Evolutionary conservation across 2,888 invertebrate species (phyloP), one percentile per base, ranked within the genome.

Genomic region (Lithophane leautieri): DNA sequence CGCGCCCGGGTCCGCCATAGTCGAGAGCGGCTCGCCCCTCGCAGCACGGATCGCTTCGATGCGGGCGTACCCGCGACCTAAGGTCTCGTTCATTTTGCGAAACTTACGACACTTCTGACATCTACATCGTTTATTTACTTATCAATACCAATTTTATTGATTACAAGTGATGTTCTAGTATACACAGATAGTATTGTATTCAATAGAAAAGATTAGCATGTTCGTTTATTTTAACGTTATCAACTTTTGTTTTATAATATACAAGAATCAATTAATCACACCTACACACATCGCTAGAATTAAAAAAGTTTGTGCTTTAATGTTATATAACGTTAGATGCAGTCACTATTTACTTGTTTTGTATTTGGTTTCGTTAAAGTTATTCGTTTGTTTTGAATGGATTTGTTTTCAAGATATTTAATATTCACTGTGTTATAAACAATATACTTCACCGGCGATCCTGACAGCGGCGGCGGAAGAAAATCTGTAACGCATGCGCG

Each of bases 1-100:
- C 67, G 97, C 97, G 60, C 97, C 95, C 87, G 97, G 93, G 78
- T 95, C 95, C 28, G 93, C 87, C 87, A 92, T 88, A 25, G 92
- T 88, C 7, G 92, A 90, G 44, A 94, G 88, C 25, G 94, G 93
- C 84, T 95, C 96, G 2, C 96, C 95, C 60, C 97, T 95, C 65
- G 97, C 97, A 83, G 97, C 97, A 22, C 97, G 96, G 73, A 96
- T 96, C 25, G 95, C 95, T 89, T 97, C 97, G 50, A 97, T 97
- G 90, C 97, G 97, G 89, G 97, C 97, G 90, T 97, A 97, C 82
- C 97, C 97, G 84, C 97, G 97, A 69, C 97, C 97, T 74, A 97
- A 90, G 79, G 97, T 97, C 90, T 97, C 97, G 90, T 97, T 97
- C 97, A 97, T 97, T 82, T 91, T 91, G 73, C 70, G 65, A 67